phyloP scores from a whole-genome alignment of 2,113 vertebrate genomes.

The Cygnus buccinator region DNA sequence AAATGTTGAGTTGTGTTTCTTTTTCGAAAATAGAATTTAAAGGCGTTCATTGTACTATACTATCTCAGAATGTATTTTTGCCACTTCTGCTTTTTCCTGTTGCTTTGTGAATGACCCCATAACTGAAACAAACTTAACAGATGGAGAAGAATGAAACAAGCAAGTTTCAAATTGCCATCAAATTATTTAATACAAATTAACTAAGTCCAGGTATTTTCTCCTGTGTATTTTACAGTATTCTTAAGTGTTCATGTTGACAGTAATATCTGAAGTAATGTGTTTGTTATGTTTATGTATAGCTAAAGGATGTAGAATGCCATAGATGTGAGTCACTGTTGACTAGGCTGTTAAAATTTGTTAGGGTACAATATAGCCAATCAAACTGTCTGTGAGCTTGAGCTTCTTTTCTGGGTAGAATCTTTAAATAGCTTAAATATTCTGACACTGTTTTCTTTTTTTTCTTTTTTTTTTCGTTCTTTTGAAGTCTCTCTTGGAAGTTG shows the following conservation, averaged over 20 bases:
- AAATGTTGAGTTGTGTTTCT: background rate
- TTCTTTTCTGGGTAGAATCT: background rate
- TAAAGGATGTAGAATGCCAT: background rate
- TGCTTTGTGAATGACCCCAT: background rate
- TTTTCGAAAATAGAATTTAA: background rate
- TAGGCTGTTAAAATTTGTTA: background rate
- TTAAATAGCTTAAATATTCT: background rate
- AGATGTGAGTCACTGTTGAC: background rate
- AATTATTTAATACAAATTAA: background rate
- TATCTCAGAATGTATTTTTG: background rate
- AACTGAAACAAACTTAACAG: background rate
- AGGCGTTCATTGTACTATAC: background rate
- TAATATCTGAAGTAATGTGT: background rate
- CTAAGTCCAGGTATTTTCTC: background rate
- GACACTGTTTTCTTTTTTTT: background rate
- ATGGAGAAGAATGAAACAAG: background rate
- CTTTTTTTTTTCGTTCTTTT: background rate
- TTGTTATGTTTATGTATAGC: background rate
- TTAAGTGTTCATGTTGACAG: background rate
- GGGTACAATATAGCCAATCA: background rate
- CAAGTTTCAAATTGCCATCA: background rate
- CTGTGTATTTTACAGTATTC: background rate
- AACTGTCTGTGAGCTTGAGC: background rate
- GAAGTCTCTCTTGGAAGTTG: background rate
- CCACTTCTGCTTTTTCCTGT: background rate